Percentiles rank a stretch among this genome's conserved stretches.
Evolutionary conservation across 1,140 invertebrate species (phyloP).

Genomic region (Scaptomyza montana): DNA sequence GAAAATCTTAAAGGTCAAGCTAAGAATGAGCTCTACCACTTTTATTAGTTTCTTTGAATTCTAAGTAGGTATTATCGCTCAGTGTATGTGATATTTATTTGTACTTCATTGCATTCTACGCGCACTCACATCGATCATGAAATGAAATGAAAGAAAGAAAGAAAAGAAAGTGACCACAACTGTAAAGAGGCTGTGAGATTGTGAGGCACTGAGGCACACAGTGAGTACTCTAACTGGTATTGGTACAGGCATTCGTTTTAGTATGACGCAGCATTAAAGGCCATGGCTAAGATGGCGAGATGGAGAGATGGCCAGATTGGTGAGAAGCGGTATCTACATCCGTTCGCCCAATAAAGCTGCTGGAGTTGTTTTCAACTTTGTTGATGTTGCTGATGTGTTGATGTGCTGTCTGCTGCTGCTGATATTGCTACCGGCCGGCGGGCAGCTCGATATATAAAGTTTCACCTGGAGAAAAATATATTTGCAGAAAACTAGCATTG

Average conservation of each 20-base stretch:
- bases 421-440: conserved; percentile 28
- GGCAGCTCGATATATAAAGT: conserved; percentile 46
- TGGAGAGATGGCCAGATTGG: conserved; percentile 10
- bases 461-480: conserved; percentile 60
- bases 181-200: conserved; percentile 2
- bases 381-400: conserved; percentile 21
- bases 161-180: conserved; percentile 52
- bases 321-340: conserved; percentile 41
- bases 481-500: conserved; percentile 20
- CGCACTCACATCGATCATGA: conserved; percentile 44
- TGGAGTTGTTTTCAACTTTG: not conserved
- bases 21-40: not conserved
- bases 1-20: no score
- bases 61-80: not conserved
- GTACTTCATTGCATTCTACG: conserved; percentile 46
- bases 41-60: not conserved
- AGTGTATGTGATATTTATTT: conserved; percentile 26
- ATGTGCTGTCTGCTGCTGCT: conserved; percentile 4
- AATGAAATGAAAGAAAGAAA: conserved; percentile 28
- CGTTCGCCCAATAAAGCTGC: conserved; percentile 24
- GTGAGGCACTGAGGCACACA: conserved; percentile 11
- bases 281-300: conserved; percentile 3
- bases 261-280: conserved; percentile 27
- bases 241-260: conserved; percentile 12
- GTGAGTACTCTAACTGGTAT: conserved; percentile 38